phyloP scores from a whole-genome alignment of 2,797 vertebrate genomes.

The Melanogrammus aeglefinus region DNA sequence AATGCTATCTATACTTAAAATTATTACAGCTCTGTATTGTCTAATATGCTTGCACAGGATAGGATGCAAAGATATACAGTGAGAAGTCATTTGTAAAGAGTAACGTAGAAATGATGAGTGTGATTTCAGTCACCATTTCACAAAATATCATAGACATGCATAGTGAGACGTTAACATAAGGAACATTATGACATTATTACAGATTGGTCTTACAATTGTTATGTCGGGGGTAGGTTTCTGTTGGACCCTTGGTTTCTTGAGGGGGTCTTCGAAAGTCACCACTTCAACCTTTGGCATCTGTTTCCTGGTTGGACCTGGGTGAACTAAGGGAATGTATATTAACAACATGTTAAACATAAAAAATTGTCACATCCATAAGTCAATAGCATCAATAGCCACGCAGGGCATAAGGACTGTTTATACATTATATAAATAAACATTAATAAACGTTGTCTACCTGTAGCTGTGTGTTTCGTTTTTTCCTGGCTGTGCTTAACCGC shows the following conservation, averaged over 20 bases:
- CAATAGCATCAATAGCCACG: neutral
- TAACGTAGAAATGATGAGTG: too few relatives aligned
- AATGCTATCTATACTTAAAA: neutral
- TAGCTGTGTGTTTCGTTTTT: neutral
- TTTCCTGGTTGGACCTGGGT: slow-evolving; percentile 9
- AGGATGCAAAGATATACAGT: neutral
- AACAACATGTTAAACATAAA: neutral
- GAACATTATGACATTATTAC: neutral
- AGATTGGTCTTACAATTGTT: slow-evolving; percentile 34
- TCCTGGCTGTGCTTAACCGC: neutral
- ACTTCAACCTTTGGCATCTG: slow-evolving; percentile 67
- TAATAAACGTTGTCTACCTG: neutral
- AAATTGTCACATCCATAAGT: neutral
- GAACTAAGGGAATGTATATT: neutral
- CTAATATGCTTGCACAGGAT: neutral
- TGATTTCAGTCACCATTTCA: neutral
- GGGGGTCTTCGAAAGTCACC: slow-evolving; percentile 76
- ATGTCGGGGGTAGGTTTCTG: neutral
- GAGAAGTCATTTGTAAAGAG: too few relatives aligned
- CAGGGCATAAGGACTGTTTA: neutral
- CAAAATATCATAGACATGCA: neutral
- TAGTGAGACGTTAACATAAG: neutral
- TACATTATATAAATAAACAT: neutral
- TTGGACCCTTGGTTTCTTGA: slow-evolving; percentile 63
- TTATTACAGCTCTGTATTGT: neutral